These are phyloP conservation scores for Aphis craccivora DNA, from an alignment of 1,140 invertebrate genomes.

Conservation along the genomic window DNA sequence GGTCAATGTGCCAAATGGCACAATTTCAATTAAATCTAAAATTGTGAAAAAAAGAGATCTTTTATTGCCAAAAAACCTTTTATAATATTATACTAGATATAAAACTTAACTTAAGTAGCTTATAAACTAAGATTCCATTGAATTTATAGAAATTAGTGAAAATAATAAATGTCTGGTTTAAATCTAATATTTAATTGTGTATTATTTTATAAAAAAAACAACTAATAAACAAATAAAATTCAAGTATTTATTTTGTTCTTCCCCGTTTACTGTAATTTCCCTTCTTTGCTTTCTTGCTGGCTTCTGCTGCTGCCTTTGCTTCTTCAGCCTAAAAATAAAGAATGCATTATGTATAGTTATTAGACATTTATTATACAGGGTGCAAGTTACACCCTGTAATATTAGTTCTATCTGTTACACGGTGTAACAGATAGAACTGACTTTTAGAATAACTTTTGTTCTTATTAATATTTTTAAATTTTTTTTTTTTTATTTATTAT, in stretches of 20 bases:
- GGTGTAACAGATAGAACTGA: too few species aligned
- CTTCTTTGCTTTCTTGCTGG: conserved; percentile 37
- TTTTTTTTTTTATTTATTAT: too few species aligned
- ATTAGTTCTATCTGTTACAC: too few species aligned
- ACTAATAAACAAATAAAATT: not conserved
- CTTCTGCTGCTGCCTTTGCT: conserved; percentile 45
- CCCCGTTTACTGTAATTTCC: conserved; percentile 14
- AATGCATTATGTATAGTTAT: not conserved
- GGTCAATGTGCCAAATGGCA: not conserved
- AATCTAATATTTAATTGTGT: not conserved
- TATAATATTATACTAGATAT: not conserved
- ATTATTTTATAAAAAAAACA: not conserved
- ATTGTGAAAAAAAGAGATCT: not conserved
- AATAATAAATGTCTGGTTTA: not conserved
- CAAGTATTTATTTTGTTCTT: not conserved
- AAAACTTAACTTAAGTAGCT: not conserved
- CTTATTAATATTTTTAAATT: too few species aligned
- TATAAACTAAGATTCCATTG: not conserved
- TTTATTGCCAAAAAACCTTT: conserved; percentile 11
- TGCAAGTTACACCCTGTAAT: too few species aligned
- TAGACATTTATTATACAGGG: not conserved
- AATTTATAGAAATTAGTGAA: not conserved
- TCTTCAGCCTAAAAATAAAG: conserved; percentile 30
- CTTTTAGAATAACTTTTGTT: too few species aligned
- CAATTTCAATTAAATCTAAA: not conserved